Conservation (phyloP, 2,797 vertebrate species). For the Microhierax caerulescens region DNA sequence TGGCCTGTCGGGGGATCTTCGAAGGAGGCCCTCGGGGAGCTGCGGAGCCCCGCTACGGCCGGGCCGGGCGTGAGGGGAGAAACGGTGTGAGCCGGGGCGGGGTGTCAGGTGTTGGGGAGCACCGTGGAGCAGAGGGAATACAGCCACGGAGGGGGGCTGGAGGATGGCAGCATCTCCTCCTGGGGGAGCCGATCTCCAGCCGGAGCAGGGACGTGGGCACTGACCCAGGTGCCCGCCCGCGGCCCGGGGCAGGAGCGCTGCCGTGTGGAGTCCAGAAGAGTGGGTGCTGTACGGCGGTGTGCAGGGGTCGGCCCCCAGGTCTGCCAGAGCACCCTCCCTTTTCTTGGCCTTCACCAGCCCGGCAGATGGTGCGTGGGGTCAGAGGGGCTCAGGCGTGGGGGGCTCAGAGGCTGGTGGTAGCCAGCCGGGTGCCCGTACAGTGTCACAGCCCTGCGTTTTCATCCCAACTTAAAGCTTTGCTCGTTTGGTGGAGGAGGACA, state of each 20-base stretch:
- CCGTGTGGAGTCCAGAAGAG: rapidly evolving
- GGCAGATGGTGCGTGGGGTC: neutral
- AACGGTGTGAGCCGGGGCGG: too few species aligned
- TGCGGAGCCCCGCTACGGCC: rapidly evolving
- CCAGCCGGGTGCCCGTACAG: neutral
- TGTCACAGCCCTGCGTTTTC: neutral
- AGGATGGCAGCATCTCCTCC: neutral
- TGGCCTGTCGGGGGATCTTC: neutral
- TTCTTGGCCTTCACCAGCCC: neutral
- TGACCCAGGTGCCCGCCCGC: neutral
- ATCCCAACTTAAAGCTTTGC: neutral
- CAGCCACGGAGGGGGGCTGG: neutral
- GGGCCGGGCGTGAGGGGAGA: neutral
- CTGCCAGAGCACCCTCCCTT: neutral
- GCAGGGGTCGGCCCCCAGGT: neutral
- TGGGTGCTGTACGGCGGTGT: rapidly evolving
- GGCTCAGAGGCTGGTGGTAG: neutral
- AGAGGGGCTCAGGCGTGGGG: neutral
- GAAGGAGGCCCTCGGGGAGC: neutral
- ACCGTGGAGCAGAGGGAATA: neutral
- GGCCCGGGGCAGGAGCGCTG: neutral
- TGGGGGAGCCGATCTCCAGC: neutral
- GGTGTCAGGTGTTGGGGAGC: neutral
- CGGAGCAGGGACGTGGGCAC: neutral
- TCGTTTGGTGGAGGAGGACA: neutral